phyloP scores from a whole-genome alignment of 2,888 invertebrate species.

The Drosophila kanekoi region DNA sequence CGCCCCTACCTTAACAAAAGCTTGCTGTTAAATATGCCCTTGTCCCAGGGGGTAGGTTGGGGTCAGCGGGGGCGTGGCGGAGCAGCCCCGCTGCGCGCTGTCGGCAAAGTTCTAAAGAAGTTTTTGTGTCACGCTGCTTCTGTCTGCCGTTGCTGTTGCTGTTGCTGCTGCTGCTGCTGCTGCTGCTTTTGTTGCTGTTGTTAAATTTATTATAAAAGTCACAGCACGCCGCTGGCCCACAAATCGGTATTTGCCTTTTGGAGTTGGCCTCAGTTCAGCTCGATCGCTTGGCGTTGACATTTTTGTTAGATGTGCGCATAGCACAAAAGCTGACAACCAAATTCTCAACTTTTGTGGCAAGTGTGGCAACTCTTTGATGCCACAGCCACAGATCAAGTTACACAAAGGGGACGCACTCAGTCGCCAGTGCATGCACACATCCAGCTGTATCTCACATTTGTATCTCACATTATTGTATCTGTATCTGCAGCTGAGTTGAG shows the following conservation, averaged over 20 bases:
- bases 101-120: conserved; percentile 78
- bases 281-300: conserved; percentile 66
- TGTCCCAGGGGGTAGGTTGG: neutral
- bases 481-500: conserved; percentile 10
- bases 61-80: neutral
- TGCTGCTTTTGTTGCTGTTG: conserved; percentile 38
- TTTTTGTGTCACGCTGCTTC: conserved; percentile 72
- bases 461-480: neutral
- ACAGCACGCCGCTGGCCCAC: conserved; percentile 51
- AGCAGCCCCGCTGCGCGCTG: conserved; percentile 44
- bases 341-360: conserved; percentile 32
- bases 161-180: conserved; percentile 4
- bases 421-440: too few species aligned
- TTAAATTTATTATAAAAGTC: conserved; percentile 70
- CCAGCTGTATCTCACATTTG: neutral
- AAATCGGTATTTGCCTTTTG: conserved; percentile 27
- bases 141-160: conserved; percentile 33
- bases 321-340: conserved; percentile 40
- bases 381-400: conserved; percentile 49
- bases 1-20: neutral
- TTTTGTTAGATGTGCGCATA: conserved; percentile 45
- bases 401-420: conserved; percentile 32
- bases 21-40: conserved; percentile 14
- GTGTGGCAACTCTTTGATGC: conserved; percentile 67
- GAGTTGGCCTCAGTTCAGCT: conserved; percentile 11